phyloP scores from a whole-genome alignment of 2,888 invertebrate species.

The Trachelus iudaicus region DNA sequence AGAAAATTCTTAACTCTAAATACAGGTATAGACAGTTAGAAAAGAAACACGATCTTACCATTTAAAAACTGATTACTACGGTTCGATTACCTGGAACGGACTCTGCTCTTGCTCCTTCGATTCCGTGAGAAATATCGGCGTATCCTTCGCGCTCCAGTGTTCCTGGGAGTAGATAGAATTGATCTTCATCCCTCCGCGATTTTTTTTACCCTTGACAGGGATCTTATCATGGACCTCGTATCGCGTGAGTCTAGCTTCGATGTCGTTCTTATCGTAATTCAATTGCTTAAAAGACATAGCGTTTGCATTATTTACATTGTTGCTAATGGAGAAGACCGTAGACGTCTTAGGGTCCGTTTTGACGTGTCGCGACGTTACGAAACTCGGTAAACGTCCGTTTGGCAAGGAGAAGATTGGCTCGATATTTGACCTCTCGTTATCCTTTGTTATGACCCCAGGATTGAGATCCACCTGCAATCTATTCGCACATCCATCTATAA shows the following conservation, averaged over 20 bases:
- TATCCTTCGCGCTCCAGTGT: constrained; percentile 55
- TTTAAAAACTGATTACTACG: not conserved
- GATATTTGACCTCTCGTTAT: constrained; percentile 16
- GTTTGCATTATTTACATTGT: constrained; percentile 21
- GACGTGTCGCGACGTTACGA: constrained; percentile 18
- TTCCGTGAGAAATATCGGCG: constrained; percentile 51
- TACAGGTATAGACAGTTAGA: not conserved
- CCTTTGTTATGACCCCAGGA: not conserved
- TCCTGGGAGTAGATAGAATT: constrained; percentile 63
- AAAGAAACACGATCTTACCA: not conserved
- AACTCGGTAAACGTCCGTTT: constrained; percentile 29
- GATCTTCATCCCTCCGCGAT: constrained; percentile 54
- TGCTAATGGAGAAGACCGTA: constrained; percentile 12
- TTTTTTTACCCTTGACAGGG: constrained; percentile 28
- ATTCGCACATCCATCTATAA: not conserved
- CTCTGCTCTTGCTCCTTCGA: constrained; percentile 45
- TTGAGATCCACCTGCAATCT: not conserved
- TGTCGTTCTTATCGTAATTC: constrained; percentile 42
- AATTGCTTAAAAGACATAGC: constrained; percentile 25
- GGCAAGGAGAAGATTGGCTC: constrained; percentile 36
- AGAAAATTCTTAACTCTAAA: not conserved
- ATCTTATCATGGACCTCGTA: constrained; percentile 25
- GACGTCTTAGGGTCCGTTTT: constrained; percentile 20
- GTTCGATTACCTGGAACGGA: constrained; percentile 53
- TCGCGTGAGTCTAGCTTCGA: constrained; percentile 40